Conservation (phyloP, 2,888 invertebrate species). For the Koerneria pararmatus region DNA sequence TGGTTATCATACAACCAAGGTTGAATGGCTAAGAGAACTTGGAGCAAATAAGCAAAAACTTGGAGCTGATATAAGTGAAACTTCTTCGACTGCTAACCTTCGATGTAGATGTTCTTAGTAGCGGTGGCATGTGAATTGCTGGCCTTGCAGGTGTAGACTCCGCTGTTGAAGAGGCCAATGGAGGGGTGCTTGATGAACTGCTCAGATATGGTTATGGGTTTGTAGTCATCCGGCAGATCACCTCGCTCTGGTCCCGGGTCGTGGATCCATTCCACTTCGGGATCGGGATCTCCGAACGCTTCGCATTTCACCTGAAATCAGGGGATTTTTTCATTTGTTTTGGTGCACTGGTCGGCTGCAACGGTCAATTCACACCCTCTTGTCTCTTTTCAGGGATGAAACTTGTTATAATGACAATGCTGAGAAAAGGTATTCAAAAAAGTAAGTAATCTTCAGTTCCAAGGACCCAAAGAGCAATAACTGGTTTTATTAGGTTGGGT, state of each 20-base stretch:
- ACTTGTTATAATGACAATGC: too few species aligned
- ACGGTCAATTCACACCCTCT: too few species aligned
- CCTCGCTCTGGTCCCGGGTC: slow-evolving; percentile 56
- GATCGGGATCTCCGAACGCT: slow-evolving; percentile 58
- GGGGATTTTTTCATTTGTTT: neutral
- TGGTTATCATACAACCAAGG: too few species aligned
- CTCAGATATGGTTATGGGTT: slow-evolving; percentile 58
- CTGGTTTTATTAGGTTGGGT: too few species aligned
- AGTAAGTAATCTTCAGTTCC: too few species aligned
- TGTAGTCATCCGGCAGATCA: slow-evolving; percentile 58
- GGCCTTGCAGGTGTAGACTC: slow-evolving; percentile 62
- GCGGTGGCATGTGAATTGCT: slow-evolving; percentile 59
- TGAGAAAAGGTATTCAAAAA: too few species aligned
- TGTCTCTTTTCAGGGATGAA: too few species aligned
- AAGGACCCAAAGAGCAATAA: too few species aligned
- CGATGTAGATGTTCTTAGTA: slow-evolving; percentile 57
- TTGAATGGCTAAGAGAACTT: neutral
- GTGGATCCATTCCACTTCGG: slow-evolving; percentile 53
- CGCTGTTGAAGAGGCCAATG: slow-evolving; percentile 56
- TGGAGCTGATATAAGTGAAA: neutral
- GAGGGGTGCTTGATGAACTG: slow-evolving; percentile 55
- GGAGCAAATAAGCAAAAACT: neutral
- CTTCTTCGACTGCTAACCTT: slow-evolving; percentile 31
- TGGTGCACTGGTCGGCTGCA: neutral
- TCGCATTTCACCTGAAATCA: slow-evolving; percentile 48